A percentile compares a stretch with the other conserved stretches of the same genome.
phyloP scores from a whole-genome alignment of 2,113 vertebrate species.

The Cromileptes altivelis region DNA sequence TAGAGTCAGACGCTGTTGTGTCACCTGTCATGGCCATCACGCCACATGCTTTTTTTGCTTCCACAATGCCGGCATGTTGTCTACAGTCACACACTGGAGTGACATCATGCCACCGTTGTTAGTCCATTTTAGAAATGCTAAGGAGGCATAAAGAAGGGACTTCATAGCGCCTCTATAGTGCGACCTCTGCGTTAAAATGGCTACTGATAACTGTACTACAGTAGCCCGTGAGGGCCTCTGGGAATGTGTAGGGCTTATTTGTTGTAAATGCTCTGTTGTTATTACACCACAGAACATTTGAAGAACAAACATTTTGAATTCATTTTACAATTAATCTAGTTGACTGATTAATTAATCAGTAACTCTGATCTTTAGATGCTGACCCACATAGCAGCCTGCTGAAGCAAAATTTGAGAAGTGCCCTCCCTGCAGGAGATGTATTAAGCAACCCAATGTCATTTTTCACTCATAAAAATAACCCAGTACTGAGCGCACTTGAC shows the following conservation, averaged over 20 bases:
- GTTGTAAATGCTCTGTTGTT: background rate
- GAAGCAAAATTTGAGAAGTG: background rate
- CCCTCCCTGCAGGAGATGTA: background rate
- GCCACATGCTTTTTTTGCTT: no score
- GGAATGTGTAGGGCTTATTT: background rate
- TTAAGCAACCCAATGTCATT: background rate
- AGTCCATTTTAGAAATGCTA: no score
- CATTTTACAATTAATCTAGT: background rate
- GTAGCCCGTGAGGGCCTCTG: background rate
- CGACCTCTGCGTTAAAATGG: no score
- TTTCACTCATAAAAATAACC: conserved; percentile 14
- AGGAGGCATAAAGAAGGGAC: no score
- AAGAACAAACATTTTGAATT: background rate
- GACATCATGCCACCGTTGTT: no score
- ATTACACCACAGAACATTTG: background rate
- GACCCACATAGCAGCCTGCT: background rate
- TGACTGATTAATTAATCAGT: conserved; percentile 2
- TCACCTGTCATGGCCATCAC: no score
- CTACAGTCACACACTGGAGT: no score
- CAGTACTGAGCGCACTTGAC: conserved; percentile 3
- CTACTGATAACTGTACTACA: background rate
- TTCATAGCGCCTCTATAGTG: no score
- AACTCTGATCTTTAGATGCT: background rate
- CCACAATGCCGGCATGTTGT: no score
- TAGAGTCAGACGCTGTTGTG: no score